phyloP scores from a whole-genome alignment of 2,888 invertebrate genomes.

The Drosophila mulleri region DNA sequence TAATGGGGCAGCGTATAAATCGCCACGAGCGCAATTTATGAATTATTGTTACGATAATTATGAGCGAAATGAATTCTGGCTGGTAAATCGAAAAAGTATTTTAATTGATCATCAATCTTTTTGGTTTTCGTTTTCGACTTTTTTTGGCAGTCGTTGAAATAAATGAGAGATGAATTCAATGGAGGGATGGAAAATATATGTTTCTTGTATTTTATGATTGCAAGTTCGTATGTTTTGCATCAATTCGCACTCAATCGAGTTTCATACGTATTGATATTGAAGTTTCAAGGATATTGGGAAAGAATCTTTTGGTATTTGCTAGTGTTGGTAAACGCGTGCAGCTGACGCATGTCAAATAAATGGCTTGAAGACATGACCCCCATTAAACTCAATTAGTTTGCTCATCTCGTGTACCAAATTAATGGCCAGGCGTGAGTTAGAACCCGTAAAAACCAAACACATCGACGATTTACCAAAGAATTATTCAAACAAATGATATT shows the following conservation, averaged over 20 bases:
- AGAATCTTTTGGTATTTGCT: background rate
- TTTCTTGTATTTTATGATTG: slow-evolving; percentile 40
- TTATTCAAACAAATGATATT: slow-evolving; percentile 54
- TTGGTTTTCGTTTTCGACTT: background rate
- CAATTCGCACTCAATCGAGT: slow-evolving; percentile 58
- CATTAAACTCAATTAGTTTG: slow-evolving; percentile 61
- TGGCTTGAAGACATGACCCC: slow-evolving; percentile 45
- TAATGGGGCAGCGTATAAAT: slow-evolving; percentile 26
- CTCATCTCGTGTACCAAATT: slow-evolving; percentile 18
- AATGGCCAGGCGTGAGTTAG: slow-evolving; percentile 28
- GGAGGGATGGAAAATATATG: slow-evolving; percentile 30
- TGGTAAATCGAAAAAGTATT: slow-evolving; percentile 54
- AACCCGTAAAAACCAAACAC: background rate
- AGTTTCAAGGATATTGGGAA: background rate
- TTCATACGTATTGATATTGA: slow-evolving; percentile 14
- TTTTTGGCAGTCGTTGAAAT: slow-evolving; percentile 30
- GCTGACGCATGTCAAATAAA: slow-evolving; percentile 47
- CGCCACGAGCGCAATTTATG: slow-evolving; percentile 51
- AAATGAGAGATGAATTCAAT: slow-evolving; percentile 9
- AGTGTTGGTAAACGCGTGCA: slow-evolving; percentile 24
- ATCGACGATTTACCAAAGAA: slow-evolving; percentile 27
- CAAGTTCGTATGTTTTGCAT: slow-evolving; percentile 52
- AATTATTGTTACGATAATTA: slow-evolving; percentile 70
- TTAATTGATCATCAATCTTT: slow-evolving; percentile 77
- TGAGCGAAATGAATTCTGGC: slow-evolving; percentile 54